Evolutionary conservation across 2,113 vertebrate species (phyloP).

Genomic region (Callopanchax toddi): DNA sequence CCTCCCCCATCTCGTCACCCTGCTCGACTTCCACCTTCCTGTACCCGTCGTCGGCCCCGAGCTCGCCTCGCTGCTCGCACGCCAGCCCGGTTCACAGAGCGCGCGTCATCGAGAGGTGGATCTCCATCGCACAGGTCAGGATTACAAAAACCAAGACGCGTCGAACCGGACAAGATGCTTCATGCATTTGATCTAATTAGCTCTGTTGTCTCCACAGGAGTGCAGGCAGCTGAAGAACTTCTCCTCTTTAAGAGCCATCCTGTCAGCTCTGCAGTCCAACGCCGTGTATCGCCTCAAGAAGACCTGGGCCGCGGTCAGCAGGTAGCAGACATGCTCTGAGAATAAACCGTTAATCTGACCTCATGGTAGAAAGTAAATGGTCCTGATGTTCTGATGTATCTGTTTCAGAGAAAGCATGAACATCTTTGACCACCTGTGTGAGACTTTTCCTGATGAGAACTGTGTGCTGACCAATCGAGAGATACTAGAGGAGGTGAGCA

Average conservation of each 20-base stretch:
- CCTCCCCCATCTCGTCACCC: conserved; percentile 51
- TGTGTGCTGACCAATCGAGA: conserved; percentile 84
- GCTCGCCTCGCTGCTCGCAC: conserved; percentile 41
- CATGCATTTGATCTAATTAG: too few species aligned
- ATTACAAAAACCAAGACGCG: too few species aligned
- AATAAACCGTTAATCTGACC: too few species aligned
- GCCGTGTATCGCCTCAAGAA: conserved; percentile 88
- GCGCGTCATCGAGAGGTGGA: conserved; percentile 86
- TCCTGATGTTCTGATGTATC: background rate
- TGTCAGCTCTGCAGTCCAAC: conserved; percentile 90
- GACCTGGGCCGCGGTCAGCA: conserved; percentile 85
- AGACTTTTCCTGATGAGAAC: conserved; percentile 89
- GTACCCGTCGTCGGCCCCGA: conserved; percentile 57
- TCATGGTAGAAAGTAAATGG: too few species aligned
- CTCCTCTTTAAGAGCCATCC: conserved; percentile 87
- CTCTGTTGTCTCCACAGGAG: conserved; percentile 68
- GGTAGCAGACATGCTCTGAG: conserved; percentile 62
- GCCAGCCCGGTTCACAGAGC: conserved; percentile 73
- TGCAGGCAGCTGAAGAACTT: conserved; percentile 86
- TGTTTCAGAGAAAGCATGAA: conserved; percentile 80
- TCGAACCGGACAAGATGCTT: background rate
- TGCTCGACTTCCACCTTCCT: conserved; percentile 43
- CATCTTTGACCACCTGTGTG: conserved; percentile 83
- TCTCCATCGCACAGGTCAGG: conserved; percentile 84
- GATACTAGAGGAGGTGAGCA: conserved; percentile 82